Evolutionary conservation across 2,888 invertebrate genomes (phyloP), one percentile per base, ranked within the genome.

Genomic region (Yponomeuta sedellus): DNA sequence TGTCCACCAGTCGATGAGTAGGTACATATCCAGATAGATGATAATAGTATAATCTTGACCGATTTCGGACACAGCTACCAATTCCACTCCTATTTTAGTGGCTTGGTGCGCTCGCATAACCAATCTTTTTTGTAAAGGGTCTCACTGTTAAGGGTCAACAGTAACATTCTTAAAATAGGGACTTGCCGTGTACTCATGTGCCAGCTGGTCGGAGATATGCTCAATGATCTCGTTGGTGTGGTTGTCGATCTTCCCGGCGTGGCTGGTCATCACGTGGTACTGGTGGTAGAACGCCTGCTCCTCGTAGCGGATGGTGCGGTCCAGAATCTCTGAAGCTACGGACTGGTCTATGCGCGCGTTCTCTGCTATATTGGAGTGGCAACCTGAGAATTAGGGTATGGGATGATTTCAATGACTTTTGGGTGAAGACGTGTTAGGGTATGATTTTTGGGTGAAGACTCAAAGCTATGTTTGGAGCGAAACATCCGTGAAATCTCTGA

Each of bases 151-250:
- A 25, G 3, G 4, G 25, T 25, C 1, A 25, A 25, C 34, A 34
- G 34, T 34, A 34, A 34, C 1, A 34, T 6, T 34, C 34, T 25
- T 1, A 34, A 34, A 12, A 10, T 11, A n/a, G 19, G 19, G 61
- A 77, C 84, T 80, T 19, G 91, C 91, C 39, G 83, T 74, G 63
- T 79, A 85, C 22, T 83, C 80, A 58, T 86, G 76, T 4, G 81
- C 78, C 19, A 89, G 69, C 57, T 85, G 78, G 10, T 81, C 86
- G 1, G 86, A 75, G 8, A 91, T 84, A 44, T 81, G 81, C 61
- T 91, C 90, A 0, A 91, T 85, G 64, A 91, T 85, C 1, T 78
- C 68, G 65, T 91, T 91, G 19, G 90, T 88, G 61, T 80, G 81
- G 70, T 91, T 91, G 67, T 91, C 90, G 1, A 91, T 81, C 64